Evolutionary conservation across 2,113 vertebrate species (phyloP).

Genomic region (Muntiacus reevesi): DNA sequence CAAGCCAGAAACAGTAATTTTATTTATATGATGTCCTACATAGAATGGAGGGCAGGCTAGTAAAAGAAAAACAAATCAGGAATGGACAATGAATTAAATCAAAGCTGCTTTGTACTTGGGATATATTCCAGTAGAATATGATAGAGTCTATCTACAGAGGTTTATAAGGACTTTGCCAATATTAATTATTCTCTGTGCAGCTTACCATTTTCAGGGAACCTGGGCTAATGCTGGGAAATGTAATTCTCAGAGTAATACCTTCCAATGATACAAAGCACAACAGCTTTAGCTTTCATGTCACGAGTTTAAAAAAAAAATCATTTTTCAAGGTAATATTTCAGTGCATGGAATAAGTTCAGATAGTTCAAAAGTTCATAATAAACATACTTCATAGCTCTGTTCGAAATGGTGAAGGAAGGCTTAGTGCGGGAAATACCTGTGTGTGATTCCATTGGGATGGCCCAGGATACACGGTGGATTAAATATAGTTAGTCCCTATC

Average conservation of each 20-base stretch:
- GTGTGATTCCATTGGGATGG: conserved; percentile 48
- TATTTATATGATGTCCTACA: conserved; percentile 71
- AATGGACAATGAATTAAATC: conserved; percentile 65
- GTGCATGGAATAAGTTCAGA: conserved; percentile 55
- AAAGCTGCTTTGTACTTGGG: conserved; percentile 45
- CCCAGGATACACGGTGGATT: background rate
- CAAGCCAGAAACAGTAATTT: conserved; percentile 74
- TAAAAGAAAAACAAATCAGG: conserved; percentile 69
- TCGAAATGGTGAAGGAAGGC: conserved; percentile 51
- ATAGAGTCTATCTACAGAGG: conserved; percentile 9
- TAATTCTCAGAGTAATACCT: conserved; percentile 54
- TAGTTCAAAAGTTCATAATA: conserved; percentile 75
- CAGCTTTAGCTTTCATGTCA: conserved; percentile 48
- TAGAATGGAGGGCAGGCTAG: conserved; percentile 48
- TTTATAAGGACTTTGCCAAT: conserved; percentile 54
- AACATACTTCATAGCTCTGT: conserved; percentile 65
- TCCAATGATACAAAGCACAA: conserved; percentile 57
- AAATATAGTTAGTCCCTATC: conserved; percentile 48
- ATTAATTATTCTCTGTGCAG: conserved; percentile 58
- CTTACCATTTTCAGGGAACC: conserved; percentile 41
- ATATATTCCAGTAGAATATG: background rate
- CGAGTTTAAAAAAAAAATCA: background rate
- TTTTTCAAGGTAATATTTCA: conserved; percentile 67
- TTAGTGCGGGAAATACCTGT: conserved; percentile 53
- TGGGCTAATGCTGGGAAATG: conserved; percentile 13